phyloP scores from a whole-genome alignment of 2,888 invertebrate species.

The Pristionchus entomophagus region DNA sequence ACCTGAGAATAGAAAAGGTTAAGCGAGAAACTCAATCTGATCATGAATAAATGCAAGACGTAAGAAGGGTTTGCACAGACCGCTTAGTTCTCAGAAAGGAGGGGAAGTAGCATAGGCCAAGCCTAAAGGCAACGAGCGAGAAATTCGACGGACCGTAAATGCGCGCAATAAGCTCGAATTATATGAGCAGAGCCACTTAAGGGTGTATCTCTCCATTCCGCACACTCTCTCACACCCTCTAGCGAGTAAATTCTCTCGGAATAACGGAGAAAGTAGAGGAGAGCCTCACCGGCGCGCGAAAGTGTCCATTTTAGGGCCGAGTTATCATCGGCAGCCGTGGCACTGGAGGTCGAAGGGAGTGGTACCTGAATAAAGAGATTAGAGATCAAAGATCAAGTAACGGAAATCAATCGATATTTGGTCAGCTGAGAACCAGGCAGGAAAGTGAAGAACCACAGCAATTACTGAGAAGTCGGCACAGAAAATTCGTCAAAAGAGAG shows the following conservation, averaged over 20 bases:
- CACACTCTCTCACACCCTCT: background rate
- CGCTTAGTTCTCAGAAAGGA: background rate
- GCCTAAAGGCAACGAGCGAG: background rate
- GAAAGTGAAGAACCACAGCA: background rate
- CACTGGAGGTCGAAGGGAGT: constrained; percentile 18
- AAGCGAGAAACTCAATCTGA: background rate
- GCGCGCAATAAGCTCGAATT: constrained; percentile 17
- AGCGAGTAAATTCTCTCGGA: no score
- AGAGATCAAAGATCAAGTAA: background rate
- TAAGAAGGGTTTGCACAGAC: no score
- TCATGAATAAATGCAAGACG: background rate
- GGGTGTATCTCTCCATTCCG: constrained; percentile 3
- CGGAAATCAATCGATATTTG: background rate
- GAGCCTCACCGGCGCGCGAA: background rate
- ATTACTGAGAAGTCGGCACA: background rate
- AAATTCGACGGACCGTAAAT: background rate
- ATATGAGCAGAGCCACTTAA: constrained; percentile 32
- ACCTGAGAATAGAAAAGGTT: background rate
- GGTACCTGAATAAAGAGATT: background rate
- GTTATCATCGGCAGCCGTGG: background rate
- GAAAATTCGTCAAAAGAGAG: constrained; percentile 10
- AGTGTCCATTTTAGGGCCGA: constrained; percentile 35
- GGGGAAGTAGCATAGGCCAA: background rate
- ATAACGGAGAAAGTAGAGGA: no score
- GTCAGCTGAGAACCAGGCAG: background rate